A percentile compares a stretch with the other conserved stretches of the same genome.
phyloP scores from a whole-genome alignment of 2,888 invertebrate genomes.

The Coenonympha arcania region DNA sequence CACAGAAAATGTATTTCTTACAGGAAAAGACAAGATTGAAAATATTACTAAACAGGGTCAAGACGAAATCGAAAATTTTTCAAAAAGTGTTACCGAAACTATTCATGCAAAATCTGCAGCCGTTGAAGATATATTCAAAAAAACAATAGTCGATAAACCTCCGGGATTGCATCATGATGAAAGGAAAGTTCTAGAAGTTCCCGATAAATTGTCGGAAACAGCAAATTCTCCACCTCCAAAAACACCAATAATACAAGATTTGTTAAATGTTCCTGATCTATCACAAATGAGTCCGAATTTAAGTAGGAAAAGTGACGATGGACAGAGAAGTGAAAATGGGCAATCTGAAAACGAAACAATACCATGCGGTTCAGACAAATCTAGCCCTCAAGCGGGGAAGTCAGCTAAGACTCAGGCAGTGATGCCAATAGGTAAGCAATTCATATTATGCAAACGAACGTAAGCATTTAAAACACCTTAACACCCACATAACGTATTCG shows the following conservation, averaged over 20 bases:
- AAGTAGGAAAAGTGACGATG: constrained; percentile 64
- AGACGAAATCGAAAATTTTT: constrained; percentile 38
- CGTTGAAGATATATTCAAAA: constrained; percentile 55
- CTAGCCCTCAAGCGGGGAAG: constrained; percentile 64
- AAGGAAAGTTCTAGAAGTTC: constrained; percentile 51
- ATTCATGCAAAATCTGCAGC: constrained; percentile 49
- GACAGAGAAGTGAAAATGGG: constrained; percentile 59
- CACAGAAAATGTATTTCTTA: constrained; percentile 21
- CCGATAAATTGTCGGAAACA: constrained; percentile 50
- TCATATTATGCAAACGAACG: too few relatives aligned
- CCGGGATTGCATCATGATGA: constrained; percentile 48
- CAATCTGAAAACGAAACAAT: constrained; percentile 71
- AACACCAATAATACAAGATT: constrained; percentile 59
- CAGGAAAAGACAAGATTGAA: constrained; percentile 36
- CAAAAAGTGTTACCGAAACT: constrained; percentile 35
- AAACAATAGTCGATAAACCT: constrained; percentile 42
- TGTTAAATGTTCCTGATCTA: constrained; percentile 59
- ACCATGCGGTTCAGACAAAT: constrained; percentile 66
- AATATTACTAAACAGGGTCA: constrained; percentile 30
- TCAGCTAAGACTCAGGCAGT: constrained; percentile 64
- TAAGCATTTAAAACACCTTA: too few relatives aligned
- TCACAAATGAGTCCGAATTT: constrained; percentile 57
- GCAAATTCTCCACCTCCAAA: constrained; percentile 64
- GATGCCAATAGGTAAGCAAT: constrained; percentile 46
- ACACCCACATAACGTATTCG: too few relatives aligned